Evolutionary conservation across 2,888 invertebrate genomes (phyloP).

Genomic region (Dioctria rufipes): DNA sequence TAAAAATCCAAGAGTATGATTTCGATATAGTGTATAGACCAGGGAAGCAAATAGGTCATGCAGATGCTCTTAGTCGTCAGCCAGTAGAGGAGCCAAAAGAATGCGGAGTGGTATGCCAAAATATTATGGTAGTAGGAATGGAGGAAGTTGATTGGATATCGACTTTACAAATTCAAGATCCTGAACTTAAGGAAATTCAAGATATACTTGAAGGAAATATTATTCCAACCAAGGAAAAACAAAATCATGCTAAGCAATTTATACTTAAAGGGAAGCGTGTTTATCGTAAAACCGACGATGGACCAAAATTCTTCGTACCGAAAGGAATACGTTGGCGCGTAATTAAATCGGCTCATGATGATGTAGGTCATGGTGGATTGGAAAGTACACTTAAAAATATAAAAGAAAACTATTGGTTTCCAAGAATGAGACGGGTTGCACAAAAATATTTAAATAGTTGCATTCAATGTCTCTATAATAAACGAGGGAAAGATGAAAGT

Average conservation of each 20-base stretch:
- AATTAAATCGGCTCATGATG: slow-evolving; percentile 53
- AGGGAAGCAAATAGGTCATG: neutral
- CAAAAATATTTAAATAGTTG: slow-evolving; percentile 54
- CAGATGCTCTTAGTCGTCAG: neutral
- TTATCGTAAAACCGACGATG: neutral
- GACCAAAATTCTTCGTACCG: neutral
- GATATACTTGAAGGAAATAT: neutral
- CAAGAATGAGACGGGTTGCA: slow-evolving; percentile 36
- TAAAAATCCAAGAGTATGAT: neutral
- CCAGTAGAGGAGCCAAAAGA: neutral
- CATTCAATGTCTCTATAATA: slow-evolving; percentile 55
- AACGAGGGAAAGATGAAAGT: slow-evolving; percentile 49
- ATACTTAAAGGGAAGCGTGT: slow-evolving; percentile 22
- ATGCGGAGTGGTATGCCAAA: neutral
- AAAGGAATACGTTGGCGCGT: neutral
- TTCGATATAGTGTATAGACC: neutral
- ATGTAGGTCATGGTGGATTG: slow-evolving; percentile 55
- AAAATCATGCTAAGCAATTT: neutral
- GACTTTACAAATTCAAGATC: neutral
- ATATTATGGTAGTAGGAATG: neutral
- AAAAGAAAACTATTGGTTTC: slow-evolving; percentile 55
- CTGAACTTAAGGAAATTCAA: neutral
- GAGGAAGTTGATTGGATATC: neutral
- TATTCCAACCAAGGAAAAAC: neutral
- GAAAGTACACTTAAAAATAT: slow-evolving; percentile 54